Evolutionary conservation across 2,888 invertebrate genomes (phyloP).

Genomic region (Trachelus troglodyta): DNA sequence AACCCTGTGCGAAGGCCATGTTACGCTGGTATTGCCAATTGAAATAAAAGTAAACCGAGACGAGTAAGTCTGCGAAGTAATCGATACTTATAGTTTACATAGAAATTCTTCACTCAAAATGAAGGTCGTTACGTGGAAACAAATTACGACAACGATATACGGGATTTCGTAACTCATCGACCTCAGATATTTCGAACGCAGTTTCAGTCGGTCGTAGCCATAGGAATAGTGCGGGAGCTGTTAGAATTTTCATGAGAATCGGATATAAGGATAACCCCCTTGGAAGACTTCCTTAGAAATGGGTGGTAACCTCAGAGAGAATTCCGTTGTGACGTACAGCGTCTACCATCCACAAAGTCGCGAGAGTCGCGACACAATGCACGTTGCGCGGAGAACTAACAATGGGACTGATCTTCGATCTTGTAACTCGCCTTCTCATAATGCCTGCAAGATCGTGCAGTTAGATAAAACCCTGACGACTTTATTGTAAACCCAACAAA

Average conservation of each 20-base stretch:
- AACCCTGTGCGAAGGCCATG: background rate
- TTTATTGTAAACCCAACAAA: conserved; percentile 36
- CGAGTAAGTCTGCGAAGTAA: background rate
- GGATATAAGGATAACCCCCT: background rate
- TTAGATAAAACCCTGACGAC: conserved; percentile 37
- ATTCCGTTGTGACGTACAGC: background rate
- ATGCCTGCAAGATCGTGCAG: conserved; percentile 38
- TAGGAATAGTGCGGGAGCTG: background rate
- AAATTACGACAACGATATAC: background rate
- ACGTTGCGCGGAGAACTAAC: background rate
- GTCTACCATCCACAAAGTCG: background rate
- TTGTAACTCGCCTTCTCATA: conserved; percentile 30
- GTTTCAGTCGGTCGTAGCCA: background rate
- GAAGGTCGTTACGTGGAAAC: background rate
- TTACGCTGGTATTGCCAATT: background rate
- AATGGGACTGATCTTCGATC: conserved; percentile 3
- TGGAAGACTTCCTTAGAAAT: background rate
- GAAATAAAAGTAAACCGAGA: background rate
- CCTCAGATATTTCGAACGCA: background rate
- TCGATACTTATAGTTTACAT: background rate
- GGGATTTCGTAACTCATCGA: background rate
- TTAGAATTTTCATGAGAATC: background rate
- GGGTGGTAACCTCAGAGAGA: background rate
- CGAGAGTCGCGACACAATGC: background rate
- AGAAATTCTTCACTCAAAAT: background rate